These are phyloP conservation scores for Symphodus melops DNA, from an alignment of 2,113 vertebrate genomes.

Conservation along the genomic window DNA sequence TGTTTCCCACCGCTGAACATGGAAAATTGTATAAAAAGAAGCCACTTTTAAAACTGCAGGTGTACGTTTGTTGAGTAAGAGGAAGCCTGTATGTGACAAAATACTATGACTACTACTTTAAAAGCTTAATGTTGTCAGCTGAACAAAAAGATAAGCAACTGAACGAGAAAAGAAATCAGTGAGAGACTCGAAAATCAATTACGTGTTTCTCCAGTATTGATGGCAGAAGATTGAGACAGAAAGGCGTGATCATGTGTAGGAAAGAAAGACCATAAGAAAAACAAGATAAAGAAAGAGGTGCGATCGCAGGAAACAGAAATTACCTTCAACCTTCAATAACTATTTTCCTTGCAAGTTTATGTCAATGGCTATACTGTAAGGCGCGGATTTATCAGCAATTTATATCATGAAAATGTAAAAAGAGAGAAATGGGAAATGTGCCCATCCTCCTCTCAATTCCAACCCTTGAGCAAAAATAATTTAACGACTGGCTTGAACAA, in stretches of 20 bases:
- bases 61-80: neutral
- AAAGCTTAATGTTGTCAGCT: neutral
- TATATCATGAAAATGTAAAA: too few species aligned
- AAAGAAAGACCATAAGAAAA: neutral
- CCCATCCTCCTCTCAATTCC: too few species aligned
- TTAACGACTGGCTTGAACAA: too few species aligned
- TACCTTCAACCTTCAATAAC: too few species aligned
- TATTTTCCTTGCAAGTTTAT: too few species aligned
- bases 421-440: too few species aligned
- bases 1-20: neutral
- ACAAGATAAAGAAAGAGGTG: too few species aligned
- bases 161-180: neutral
- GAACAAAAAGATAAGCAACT: neutral
- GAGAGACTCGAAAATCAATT: neutral
- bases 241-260: neutral
- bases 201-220: neutral
- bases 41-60: neutral
- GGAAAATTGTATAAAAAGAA: neutral
- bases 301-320: too few species aligned
- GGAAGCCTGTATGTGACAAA: neutral
- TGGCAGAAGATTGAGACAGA: too few species aligned
- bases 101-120: neutral
- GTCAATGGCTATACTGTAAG: too few species aligned
- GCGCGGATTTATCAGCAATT: too few species aligned
- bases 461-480: too few species aligned